Evolutionary conservation across 1,140 invertebrate genomes (phyloP).

Genomic region (Drosophila tristis): DNA sequence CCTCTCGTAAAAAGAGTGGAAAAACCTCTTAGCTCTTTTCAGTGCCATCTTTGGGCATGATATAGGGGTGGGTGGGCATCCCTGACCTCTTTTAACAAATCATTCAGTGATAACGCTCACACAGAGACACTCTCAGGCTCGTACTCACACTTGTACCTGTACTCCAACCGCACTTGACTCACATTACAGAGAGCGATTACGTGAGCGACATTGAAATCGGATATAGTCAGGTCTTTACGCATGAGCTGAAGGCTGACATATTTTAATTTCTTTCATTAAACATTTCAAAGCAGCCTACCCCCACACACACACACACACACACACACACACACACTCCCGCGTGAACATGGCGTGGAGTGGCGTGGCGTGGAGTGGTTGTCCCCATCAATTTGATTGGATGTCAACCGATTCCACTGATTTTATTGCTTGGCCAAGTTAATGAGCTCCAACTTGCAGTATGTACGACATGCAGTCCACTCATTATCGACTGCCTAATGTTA

Average conservation of each 20-base stretch:
- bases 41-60: neutral
- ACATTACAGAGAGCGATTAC: conserved; percentile 51
- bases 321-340: neutral
- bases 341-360: too few species aligned
- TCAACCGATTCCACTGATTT: conserved; percentile 42
- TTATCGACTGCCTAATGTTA: conserved; percentile 50
- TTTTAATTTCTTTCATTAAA: conserved; percentile 60
- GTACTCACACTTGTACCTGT: neutral
- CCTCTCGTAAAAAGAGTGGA: too few species aligned
- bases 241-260: conserved; percentile 55
- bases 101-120: conserved; percentile 34
- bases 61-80: conserved; percentile 36
- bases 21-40: too few species aligned
- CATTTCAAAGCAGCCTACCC: conserved; percentile 20
- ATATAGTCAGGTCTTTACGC: conserved; percentile 53
- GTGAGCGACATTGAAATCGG: conserved; percentile 72
- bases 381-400: conserved; percentile 56
- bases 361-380: conserved; percentile 21
- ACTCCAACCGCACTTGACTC: conserved; percentile 37
- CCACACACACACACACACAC: conserved; percentile 10
- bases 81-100: conserved; percentile 61
- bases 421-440: conserved; percentile 48
- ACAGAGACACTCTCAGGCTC: neutral
- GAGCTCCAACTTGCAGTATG: conserved; percentile 13
- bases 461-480: conserved; percentile 18